Base-by-base conservation (phyloP, 2,797 vertebrate genomes). In the Lagorchestes hirsutus region DNA sequence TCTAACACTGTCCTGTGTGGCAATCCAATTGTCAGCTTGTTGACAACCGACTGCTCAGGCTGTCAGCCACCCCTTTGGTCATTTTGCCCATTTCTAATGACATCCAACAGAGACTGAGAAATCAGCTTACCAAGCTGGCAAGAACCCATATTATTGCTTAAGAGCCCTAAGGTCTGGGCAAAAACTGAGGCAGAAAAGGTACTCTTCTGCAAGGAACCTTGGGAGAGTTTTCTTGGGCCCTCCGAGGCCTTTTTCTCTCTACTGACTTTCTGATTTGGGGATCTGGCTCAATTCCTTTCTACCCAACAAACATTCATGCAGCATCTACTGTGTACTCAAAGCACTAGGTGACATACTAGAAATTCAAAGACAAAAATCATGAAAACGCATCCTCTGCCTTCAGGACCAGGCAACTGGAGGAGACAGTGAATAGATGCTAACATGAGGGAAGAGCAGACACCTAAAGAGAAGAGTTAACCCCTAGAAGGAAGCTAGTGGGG, bases 201-300 rank as follows among this genome's bases (percentile, higher is more conserved):
- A 58, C 27, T 29, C 2, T 58, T 58, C 57, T 58, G 57, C 57
- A 58, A 58, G 57, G 57, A 58, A 58, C 10, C 29, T 31, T 59
- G 29, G 58, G 57, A 58, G 28, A 57, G 9, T 28, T 58, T 59
- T 59, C 58, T 31, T 31, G 34, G 34, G 62, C 34, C 34, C 34
- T 6, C 34, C 2, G 14, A 6, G 2, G n/a, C 2, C n/a, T 82
- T 12, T 31, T 0, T 24, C 34, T 40, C 34, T 18, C n/a, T 9
- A 8, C 18, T 74, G 67, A 40, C n/a, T 82, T 74, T 40, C 16
- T 82, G n/a, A 40, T 82, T 3, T 40, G 18, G 67, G 31, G n/a
- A 40, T 40, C 10, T 22, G 67, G n/a, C 24, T 82, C 67, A 40
- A 40, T 82, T 4, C 6, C 18, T 8, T 46, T 22, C n/a, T 1